A percentile compares a stretch with the other conserved stretches of the same genome.
These are phyloP conservation scores for Zalophus californianus DNA, from an alignment of 2,797 vertebrate species.

Conservation along the genomic window DNA sequence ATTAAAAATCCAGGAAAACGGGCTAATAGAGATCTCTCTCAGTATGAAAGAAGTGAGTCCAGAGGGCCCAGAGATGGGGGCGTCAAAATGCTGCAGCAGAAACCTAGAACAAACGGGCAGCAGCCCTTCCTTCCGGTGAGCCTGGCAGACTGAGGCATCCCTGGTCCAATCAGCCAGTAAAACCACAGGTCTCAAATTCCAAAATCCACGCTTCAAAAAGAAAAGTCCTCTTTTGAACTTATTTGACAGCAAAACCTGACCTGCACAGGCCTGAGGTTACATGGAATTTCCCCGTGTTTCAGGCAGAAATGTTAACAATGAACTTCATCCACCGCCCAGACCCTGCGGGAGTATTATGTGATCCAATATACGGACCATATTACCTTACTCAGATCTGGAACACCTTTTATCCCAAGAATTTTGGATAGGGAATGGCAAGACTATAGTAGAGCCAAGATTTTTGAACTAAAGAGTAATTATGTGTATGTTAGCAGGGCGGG, in stretches of 20 bases:
- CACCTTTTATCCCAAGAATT: conserved; percentile 2
- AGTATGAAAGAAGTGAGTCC: background rate
- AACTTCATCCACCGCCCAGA: background rate
- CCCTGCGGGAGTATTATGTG: background rate
- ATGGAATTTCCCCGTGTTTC: background rate
- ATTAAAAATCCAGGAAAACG: background rate
- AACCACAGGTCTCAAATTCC: background rate
- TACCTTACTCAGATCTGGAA: background rate
- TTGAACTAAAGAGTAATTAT: background rate
- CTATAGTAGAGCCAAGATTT: background rate
- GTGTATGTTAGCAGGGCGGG: background rate
- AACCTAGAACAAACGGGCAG: background rate
- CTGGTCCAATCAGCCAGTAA: background rate
- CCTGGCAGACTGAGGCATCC: background rate
- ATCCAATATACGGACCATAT: background rate
- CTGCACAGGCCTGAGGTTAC: background rate
- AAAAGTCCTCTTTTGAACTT: conserved; percentile 28
- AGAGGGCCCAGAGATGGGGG: background rate
- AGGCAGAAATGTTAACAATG: background rate
- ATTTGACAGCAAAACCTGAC: background rate
- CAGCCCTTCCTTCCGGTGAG: background rate
- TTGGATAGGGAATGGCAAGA: background rate
- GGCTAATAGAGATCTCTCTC: background rate
- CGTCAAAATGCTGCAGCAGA: background rate
- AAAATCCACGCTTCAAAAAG: background rate